These are phyloP conservation scores for Sebastes iracundus DNA, from an alignment of 2,797 vertebrate genomes.

Conservation along the genomic window DNA sequence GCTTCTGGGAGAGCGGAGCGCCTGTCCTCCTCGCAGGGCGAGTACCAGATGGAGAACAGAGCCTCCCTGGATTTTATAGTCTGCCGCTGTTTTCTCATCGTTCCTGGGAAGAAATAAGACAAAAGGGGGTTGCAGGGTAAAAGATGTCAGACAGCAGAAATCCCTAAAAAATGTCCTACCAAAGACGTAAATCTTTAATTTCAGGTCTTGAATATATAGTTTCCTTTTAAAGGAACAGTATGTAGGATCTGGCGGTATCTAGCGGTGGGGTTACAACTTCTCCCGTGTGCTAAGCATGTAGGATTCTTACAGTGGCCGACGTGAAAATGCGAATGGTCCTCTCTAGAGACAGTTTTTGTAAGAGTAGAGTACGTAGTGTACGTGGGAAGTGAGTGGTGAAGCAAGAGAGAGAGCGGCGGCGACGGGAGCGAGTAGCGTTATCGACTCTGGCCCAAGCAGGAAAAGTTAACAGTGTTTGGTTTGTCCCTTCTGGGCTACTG, in stretches of 20 bases:
- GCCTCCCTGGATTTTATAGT: constrained; percentile 95
- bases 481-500: too few relatives aligned
- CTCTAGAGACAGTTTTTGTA: too few relatives aligned
- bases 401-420: too few relatives aligned
- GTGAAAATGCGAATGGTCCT: too few relatives aligned
- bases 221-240: neutral
- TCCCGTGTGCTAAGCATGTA: too few relatives aligned
- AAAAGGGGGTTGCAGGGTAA: neutral
- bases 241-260: too few relatives aligned
- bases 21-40: constrained; percentile 87
- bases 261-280: too few relatives aligned
- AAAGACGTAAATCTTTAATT: neutral
- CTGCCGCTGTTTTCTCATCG: constrained; percentile 93
- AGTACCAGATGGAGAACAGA: constrained; percentile 93
- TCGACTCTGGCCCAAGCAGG: too few relatives aligned
- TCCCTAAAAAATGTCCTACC: fast-evolving
- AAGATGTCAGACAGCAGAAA: neutral
- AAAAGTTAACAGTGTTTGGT: too few relatives aligned
- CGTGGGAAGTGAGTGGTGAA: too few relatives aligned
- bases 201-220: neutral
- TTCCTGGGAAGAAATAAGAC: constrained; percentile 80
- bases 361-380: too few relatives aligned
- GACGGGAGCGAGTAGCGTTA: fast-evolving
- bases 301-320: too few relatives aligned
- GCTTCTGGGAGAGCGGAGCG: constrained; percentile 7